phyloP scores from a whole-genome alignment of 1,140 invertebrate species.

The Pseudoatta argentina region DNA sequence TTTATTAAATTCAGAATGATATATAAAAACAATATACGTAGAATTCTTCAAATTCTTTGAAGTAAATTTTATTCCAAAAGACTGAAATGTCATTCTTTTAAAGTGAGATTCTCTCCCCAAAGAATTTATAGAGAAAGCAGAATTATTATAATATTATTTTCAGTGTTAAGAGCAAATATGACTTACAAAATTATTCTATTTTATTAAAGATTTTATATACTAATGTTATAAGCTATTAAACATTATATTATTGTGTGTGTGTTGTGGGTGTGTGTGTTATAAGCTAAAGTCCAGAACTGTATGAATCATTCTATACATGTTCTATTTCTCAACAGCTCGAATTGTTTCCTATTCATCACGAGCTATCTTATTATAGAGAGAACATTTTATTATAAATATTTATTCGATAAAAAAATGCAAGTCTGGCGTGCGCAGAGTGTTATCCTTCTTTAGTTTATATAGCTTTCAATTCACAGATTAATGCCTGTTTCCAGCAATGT shows the following conservation, averaged over 20 bases:
- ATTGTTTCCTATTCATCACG: not conserved
- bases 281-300: not conserved
- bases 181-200: not conserved
- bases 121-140: too few relatives aligned
- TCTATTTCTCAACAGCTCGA: not conserved
- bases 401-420: slow-evolving; percentile 5
- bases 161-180: not conserved
- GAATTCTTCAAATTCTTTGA: too few relatives aligned
- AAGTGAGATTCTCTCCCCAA: too few relatives aligned
- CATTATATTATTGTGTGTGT: not conserved
- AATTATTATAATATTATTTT: not conserved
- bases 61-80: too few relatives aligned
- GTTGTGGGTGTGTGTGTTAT: too few relatives aligned
- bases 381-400: not conserved
- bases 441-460: slow-evolving; percentile 16
- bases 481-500: too few relatives aligned
- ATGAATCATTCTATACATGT: not conserved
- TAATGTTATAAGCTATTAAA: not conserved
- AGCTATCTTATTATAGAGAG: not conserved
- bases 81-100: too few relatives aligned
- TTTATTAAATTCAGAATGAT: not conserved
- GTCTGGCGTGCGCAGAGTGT: not conserved
- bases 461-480: slow-evolving; percentile 19
- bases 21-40: not conserved
- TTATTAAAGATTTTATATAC: not conserved